Conservation (phyloP, 2,888 invertebrate genomes). For the Polyommatus iphigenia region DNA sequence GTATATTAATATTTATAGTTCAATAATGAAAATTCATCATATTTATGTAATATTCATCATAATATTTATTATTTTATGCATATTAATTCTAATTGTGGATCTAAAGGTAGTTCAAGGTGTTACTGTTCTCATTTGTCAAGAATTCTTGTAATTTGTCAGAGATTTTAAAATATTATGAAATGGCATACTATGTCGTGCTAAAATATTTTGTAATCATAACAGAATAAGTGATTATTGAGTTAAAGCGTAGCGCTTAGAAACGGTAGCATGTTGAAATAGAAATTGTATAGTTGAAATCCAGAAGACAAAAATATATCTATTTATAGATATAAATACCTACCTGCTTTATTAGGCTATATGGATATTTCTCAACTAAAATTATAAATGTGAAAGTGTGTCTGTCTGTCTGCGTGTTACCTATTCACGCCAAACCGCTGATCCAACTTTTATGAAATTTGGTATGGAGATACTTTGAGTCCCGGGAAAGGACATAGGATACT, state of each 20-base stretch:
- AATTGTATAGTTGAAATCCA: not conserved
- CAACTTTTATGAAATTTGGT: too few relatives aligned
- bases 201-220: not conserved
- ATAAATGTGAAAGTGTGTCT: too few relatives aligned
- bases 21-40: not conserved
- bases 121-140: not conserved
- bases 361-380: too few relatives aligned
- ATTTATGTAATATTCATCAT: not conserved
- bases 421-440: too few relatives aligned
- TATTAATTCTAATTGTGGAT: not conserved
- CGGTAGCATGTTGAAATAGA: not conserved
- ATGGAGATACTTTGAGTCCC: too few relatives aligned
- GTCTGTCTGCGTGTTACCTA: too few relatives aligned
- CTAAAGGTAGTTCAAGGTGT: not conserved
- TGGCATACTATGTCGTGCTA: not conserved
- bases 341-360: too few relatives aligned
- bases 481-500: too few relatives aligned
- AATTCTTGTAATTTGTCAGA: not conserved
- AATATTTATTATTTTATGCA: not conserved
- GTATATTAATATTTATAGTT: not conserved
- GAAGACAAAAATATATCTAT: too few relatives aligned
- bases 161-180: constrained; percentile 4
- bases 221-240: not conserved
- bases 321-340: too few relatives aligned
- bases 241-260: constrained; percentile 2